Conservation (phyloP, 2,888 invertebrate species). For the Coremacera marginata region DNA sequence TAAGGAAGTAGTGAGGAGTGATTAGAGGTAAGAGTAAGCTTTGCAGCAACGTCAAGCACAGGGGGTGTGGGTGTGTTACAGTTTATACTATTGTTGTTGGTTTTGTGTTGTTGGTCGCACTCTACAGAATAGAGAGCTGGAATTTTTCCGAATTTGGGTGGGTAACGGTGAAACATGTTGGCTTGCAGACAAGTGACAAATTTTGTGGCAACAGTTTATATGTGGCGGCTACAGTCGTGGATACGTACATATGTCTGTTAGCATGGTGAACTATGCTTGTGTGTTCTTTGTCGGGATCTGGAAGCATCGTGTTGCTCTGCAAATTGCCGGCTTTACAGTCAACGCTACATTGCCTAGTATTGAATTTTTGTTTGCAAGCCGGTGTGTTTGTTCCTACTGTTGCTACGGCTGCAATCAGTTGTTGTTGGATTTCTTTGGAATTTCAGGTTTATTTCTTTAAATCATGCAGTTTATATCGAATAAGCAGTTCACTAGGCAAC, state of each 20-base stretch:
- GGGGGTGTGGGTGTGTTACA: background rate
- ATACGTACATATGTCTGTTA: background rate
- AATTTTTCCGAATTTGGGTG: background rate
- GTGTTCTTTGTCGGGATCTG: background rate
- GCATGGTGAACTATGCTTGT: background rate
- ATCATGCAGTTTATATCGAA: background rate
- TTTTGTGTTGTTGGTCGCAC: background rate
- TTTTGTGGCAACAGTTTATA: background rate
- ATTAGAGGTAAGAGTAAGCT: background rate
- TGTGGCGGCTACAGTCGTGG: background rate
- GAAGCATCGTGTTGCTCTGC: background rate
- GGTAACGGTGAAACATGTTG: background rate
- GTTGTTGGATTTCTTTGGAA: constrained; percentile 9
- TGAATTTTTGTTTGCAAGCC: background rate
- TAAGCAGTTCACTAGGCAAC: constrained; percentile 15
- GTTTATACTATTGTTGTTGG: too few species aligned
- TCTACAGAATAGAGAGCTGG: background rate
- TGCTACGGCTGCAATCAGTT: background rate
- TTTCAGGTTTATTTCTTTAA: background rate
- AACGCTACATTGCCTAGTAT: background rate
- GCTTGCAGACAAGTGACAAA: background rate
- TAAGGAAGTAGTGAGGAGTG: background rate
- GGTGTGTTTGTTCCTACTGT: background rate
- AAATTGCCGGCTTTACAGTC: too few species aligned
- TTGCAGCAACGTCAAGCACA: background rate